Evolutionary conservation across 2,797 vertebrate genomes (phyloP), one percentile per base, ranked within the genome.

Genomic region (Gadopsis bispinosus): DNA sequence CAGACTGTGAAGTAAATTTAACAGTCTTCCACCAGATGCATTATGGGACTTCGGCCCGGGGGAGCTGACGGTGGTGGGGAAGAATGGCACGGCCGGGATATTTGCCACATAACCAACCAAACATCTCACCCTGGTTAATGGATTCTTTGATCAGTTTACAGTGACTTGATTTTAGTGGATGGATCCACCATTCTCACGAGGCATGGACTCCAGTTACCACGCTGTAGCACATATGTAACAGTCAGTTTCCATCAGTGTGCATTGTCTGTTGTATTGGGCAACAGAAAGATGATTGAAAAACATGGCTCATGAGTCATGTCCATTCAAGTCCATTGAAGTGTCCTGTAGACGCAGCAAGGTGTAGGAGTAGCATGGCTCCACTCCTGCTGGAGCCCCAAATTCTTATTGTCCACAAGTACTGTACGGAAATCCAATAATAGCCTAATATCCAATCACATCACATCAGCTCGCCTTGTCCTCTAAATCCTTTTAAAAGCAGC

Each of bases 61-160:
- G 35, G 76, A 87, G 20, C 89, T 97, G 20, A 17, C 74, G 0
- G 95, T 97, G 19, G 43, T 75, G 0, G 96, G 96, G 20, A n/a
- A 72, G 6, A 98, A 97, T 13, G 93, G 89, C 83, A 97, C 96
- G 1, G 96, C 96, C 7, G 96, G 95, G n/a, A 97, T 97, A 79
- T 98, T 97, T 86, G 95, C 96, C 45, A 97, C 96, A 0, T 97
- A 96, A 64, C 97, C 96, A 0, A 96, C 96, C 35, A 88, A 95
- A n/a, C 96, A 97, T 81, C 93, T 98, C 88, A 93, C 93, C 4
- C 64, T 94, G 61, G 63, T 96, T 78, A 97, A 97, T 4, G 96
- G 96, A 85, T 96, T 97, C 88, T 96, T 97, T 77, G 96, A 97
- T 83, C 96, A 97, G 96, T 96, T 97, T 89, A 91, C 37, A 13